Conservation (phyloP, 2,113 vertebrate genomes). For the Gadus chalcogrammus region DNA sequence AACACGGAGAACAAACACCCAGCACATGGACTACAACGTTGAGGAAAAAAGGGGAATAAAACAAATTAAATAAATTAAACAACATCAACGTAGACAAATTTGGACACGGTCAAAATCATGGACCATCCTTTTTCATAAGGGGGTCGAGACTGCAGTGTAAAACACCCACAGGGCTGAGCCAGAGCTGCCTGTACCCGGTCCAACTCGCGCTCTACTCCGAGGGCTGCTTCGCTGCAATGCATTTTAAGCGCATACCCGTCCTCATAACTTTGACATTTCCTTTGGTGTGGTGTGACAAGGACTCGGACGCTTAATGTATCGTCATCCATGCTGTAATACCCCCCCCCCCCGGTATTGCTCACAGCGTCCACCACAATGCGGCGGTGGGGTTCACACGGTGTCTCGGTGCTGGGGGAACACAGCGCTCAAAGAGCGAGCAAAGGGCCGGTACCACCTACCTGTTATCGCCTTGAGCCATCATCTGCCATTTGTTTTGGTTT, state of each 20-base stretch:
- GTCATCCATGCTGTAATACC: too few species aligned
- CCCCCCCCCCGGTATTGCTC: too few species aligned
- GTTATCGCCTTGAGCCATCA: conserved; percentile 36
- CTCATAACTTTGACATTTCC: not conserved
- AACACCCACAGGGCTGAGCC: not conserved
- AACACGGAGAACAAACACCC: too few species aligned
- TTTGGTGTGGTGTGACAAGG: not conserved
- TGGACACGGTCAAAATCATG: not conserved
- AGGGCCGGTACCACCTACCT: conserved; percentile 17
- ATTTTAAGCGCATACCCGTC: not conserved
- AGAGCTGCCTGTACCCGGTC: not conserved
- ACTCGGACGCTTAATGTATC: too few species aligned
- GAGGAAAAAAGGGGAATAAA: too few species aligned
- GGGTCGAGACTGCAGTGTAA: not conserved
- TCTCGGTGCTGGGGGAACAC: too few species aligned
- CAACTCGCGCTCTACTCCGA: not conserved
- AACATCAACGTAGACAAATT: too few species aligned
- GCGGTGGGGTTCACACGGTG: not conserved
- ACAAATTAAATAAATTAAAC: too few species aligned
- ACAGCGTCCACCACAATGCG: too few species aligned
- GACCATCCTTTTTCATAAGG: not conserved
- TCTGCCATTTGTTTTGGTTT: conserved; percentile 11
- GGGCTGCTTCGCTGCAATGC: not conserved
- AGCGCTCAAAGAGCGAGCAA: not conserved
- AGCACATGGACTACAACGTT: too few species aligned